Evolutionary conservation across 2,797 vertebrate species (phyloP).

Genomic region (Onychomys leucogaster): DNA sequence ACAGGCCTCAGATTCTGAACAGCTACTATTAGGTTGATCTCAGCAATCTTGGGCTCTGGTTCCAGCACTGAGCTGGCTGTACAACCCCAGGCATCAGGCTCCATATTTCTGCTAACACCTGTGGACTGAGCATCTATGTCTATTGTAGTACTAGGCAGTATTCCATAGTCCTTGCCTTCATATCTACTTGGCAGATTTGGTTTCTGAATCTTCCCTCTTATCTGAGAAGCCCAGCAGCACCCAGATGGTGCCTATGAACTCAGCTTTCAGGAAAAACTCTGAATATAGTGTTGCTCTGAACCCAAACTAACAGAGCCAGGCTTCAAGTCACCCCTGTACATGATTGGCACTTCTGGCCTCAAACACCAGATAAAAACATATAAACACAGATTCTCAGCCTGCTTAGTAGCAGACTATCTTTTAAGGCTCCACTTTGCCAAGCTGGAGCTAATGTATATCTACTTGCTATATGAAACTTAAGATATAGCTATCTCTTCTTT

Average conservation of each 20-base stretch:
- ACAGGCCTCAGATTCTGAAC: not conserved
- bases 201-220: not conserved
- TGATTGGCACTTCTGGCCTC: not conserved
- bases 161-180: too few species aligned
- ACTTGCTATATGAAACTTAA: not conserved
- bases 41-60: not conserved
- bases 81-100: not conserved
- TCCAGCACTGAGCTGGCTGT: not conserved
- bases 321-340: not conserved
- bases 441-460: accelerated
- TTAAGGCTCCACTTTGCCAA: not conserved
- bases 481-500: not conserved
- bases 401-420: not conserved
- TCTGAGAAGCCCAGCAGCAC: not conserved
- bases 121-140: not conserved
- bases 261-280: not conserved
- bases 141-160: accelerated
- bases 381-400: not conserved
- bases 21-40: not conserved
- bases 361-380: not conserved
- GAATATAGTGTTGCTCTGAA: not conserved
- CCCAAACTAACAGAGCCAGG: not conserved
- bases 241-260: not conserved
- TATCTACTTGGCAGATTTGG: not conserved
- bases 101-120: not conserved